Evolutionary conservation across 2,888 invertebrate genomes (phyloP).

Genomic region (Cephus pulcher): DNA sequence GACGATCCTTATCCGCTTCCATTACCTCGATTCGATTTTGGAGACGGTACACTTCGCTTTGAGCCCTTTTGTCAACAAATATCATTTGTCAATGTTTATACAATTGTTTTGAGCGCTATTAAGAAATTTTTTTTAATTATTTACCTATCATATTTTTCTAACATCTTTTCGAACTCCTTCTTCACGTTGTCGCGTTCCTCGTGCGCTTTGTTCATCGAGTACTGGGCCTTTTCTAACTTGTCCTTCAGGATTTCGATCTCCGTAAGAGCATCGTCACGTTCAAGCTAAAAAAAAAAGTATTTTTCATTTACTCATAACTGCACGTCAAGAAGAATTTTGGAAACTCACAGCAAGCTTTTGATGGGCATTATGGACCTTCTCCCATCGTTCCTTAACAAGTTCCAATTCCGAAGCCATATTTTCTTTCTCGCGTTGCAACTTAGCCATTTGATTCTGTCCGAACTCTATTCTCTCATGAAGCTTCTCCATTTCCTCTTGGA

Average conservation of each 20-base stretch:
- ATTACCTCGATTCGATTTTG: constrained; percentile 90
- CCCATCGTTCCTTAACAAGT: constrained; percentile 87
- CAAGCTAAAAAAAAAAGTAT: constrained; percentile 71
- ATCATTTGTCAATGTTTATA: constrained; percentile 6
- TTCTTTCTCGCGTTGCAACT: constrained; percentile 87
- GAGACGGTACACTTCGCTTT: constrained; percentile 88
- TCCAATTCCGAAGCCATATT: constrained; percentile 88
- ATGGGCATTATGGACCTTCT: constrained; percentile 85
- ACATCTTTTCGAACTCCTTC: constrained; percentile 91
- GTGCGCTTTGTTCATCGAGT: constrained; percentile 83
- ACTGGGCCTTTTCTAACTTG: constrained; percentile 88
- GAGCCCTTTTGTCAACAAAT: constrained; percentile 73
- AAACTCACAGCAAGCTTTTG: constrained; percentile 81
- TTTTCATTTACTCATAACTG: not conserved
- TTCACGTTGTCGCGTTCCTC: constrained; percentile 90
- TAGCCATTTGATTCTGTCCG: constrained; percentile 83
- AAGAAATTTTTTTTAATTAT: constrained; percentile 16
- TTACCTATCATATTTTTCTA: constrained; percentile 92
- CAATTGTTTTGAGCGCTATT: constrained; percentile 1
- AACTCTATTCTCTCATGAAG: constrained; percentile 86
- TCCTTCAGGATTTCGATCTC: constrained; percentile 90
- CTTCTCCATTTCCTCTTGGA: constrained; percentile 84
- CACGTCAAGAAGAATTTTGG: not conserved
- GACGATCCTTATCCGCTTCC: constrained; percentile 87
- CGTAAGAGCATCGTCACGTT: constrained; percentile 85